Evolutionary conservation across 2,113 vertebrate genomes (phyloP), one percentile per base, ranked within the genome.

Genomic region (Cyanoderma ruficeps): DNA sequence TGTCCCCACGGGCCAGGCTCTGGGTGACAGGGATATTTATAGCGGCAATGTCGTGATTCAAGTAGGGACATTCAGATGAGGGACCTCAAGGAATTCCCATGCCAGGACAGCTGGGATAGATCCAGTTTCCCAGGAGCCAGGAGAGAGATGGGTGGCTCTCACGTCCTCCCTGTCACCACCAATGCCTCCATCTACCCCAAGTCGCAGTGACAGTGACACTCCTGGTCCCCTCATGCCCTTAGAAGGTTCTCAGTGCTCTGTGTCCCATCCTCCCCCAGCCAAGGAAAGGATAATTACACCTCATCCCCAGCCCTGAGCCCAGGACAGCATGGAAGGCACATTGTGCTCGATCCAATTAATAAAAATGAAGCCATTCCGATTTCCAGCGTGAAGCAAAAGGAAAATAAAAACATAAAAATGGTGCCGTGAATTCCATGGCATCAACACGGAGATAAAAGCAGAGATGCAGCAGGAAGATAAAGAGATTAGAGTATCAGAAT

Each of bases 401-500:
- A 16, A 78, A 74, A n/a, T 6, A 5, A n/a, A 23, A 39, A 35
- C 19, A 42, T 30, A 17, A 8, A 37, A 3, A 65, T 6, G 24
- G 46, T 90, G 85, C 88, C 71, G 13, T 12, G 75, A 91, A 87
- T 91, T 91, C 75, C 79, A n/a, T 5, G 46, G 83, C 74, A 93
- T 91, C 67, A 18, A 71, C 15, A 6, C 1, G 17, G 33, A 94
- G 90, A 76, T 93, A 79, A 90, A 95, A 87, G 84, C 44, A 61
- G 68, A 97, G 95, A 90, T 95, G 92, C 61, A 94, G 74, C 39
- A 83, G 67, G 87, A 76, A 93, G 96, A 96, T 95, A 83, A 94
- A 88, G 82, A 83, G 90, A 71, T 90, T 23, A 79, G 92, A 79
- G n/a, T n/a, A 90, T 56, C 65, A 64, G 57, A 76, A 87, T 90